Conservation (phyloP, 2,888 invertebrate genomes). For the Tenthredo notha region DNA sequence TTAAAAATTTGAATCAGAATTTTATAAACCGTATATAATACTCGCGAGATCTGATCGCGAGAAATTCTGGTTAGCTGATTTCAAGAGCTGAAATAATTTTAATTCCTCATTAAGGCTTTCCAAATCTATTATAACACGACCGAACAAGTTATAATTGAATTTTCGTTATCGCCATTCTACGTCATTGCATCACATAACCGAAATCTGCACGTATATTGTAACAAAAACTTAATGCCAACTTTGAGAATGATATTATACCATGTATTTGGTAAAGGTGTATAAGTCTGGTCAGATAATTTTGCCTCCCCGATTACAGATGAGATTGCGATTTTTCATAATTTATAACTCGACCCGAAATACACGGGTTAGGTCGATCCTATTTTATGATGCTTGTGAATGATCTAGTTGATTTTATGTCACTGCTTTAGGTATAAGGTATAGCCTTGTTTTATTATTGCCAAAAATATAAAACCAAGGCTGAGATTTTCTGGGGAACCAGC, state of each 20-base stretch:
- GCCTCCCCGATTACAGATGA: background rate
- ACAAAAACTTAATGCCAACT: slow-evolving; percentile 49
- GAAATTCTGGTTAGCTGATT: slow-evolving; percentile 2
- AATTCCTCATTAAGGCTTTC: slow-evolving; percentile 40
- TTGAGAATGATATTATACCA: slow-evolving; percentile 4
- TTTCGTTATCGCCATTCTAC: slow-evolving; percentile 76
- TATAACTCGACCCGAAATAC: slow-evolving; percentile 2
- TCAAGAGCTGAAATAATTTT: slow-evolving; percentile 14
- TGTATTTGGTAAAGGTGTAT: background rate
- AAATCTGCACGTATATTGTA: slow-evolving; percentile 39
- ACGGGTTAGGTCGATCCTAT: background rate
- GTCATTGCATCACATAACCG: slow-evolving; percentile 70
- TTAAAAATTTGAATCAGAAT: background rate
- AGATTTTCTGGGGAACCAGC: background rate
- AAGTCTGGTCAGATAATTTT: slow-evolving; percentile 12
- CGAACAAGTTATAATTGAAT: slow-evolving; percentile 73
- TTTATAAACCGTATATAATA: background rate
- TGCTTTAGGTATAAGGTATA: background rate
- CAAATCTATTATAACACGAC: slow-evolving; percentile 33
- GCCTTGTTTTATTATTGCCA: slow-evolving; percentile 32
- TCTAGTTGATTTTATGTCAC: slow-evolving; percentile 30
- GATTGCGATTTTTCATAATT: slow-evolving; percentile 3
- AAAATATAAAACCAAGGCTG: slow-evolving; percentile 21
- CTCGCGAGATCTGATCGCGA: background rate
- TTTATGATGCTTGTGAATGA: slow-evolving; percentile 35